phyloP scores from a whole-genome alignment of 2,797 vertebrate genomes.

The Poeciliopsis presidionis region DNA sequence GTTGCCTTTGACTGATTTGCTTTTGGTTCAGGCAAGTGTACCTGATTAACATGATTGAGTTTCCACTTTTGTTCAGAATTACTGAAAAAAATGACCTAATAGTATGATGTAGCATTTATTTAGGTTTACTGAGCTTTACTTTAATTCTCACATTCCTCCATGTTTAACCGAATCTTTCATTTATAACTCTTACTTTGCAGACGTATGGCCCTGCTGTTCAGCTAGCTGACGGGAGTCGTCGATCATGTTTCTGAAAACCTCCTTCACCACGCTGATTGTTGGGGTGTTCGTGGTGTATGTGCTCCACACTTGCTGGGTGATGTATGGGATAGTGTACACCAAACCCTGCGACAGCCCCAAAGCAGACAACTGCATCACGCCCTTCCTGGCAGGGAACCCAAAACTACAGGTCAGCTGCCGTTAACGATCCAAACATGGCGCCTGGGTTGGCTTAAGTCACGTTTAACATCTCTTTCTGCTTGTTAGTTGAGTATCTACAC shows the following conservation, averaged over 20 bases:
- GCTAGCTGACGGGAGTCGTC: conserved; percentile 43
- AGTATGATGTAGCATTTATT: not conserved
- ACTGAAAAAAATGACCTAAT: not conserved
- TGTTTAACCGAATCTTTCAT: not conserved
- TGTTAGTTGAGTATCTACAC: conserved; percentile 93
- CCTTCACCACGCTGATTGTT: conserved; percentile 91
- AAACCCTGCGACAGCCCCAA: conserved; percentile 86
- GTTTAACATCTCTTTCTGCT: not conserved
- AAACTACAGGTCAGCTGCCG: conserved; percentile 87
- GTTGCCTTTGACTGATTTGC: not conserved
- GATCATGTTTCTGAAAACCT: conserved; percentile 84
- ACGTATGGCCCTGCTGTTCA: conserved; percentile 58
- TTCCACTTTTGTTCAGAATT: not conserved
- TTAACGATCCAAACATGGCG: not conserved
- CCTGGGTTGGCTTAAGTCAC: not conserved
- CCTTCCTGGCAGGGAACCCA: conserved; percentile 87
- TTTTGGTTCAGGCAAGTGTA: not conserved
- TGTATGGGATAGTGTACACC: conserved; percentile 97
- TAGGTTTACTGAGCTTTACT: not conserved
- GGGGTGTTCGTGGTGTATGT: conserved; percentile 95
- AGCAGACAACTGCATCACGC: conserved; percentile 84
- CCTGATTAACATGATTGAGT: not conserved
- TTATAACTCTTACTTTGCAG: conserved; percentile 33
- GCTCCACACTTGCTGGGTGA: conserved; percentile 97
- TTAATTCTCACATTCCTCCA: not conserved